Evolutionary conservation across 1,140 invertebrate genomes (phyloP).

Genomic region (Drosophila serrata): DNA sequence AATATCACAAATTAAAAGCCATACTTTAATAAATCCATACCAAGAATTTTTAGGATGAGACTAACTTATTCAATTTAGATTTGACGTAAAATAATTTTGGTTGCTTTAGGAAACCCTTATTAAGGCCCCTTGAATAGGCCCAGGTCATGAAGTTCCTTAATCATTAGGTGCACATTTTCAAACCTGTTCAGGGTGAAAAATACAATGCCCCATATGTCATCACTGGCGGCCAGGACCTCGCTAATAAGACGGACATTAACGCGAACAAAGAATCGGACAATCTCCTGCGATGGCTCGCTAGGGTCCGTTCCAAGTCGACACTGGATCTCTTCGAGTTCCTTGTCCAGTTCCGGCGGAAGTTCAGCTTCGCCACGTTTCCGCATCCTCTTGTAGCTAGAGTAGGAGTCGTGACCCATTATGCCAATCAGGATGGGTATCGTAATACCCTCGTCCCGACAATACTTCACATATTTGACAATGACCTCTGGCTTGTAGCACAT

Average conservation of each 20-base stretch:
- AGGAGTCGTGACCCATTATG: constrained; percentile 27
- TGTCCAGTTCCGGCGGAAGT: not conserved
- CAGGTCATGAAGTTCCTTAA: constrained; percentile 14
- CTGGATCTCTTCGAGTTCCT: not conserved
- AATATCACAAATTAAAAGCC: not conserved
- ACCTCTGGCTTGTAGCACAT: constrained; percentile 21
- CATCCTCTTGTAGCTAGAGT: not conserved
- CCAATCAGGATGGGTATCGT: constrained; percentile 45
- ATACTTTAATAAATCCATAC: not conserved
- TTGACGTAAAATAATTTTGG: not conserved
- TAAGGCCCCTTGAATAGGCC: constrained; percentile 15
- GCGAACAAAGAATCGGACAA: constrained; percentile 34
- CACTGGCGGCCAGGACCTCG: constrained; percentile 10
- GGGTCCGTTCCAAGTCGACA: not conserved
- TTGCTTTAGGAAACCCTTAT: no score
- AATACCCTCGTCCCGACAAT: constrained; percentile 32
- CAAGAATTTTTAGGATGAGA: not conserved
- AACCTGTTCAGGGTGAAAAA: constrained; percentile 58
- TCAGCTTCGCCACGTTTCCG: not conserved
- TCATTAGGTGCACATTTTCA: not conserved
- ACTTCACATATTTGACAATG: constrained; percentile 30
- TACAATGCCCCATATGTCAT: constrained; percentile 55
- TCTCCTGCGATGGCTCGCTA: not conserved
- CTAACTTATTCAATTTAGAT: not conserved
- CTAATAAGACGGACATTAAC: constrained; percentile 17